Conservation (phyloP, 2,888 invertebrate genomes). For the Phyllotreta cruciferae region DNA sequence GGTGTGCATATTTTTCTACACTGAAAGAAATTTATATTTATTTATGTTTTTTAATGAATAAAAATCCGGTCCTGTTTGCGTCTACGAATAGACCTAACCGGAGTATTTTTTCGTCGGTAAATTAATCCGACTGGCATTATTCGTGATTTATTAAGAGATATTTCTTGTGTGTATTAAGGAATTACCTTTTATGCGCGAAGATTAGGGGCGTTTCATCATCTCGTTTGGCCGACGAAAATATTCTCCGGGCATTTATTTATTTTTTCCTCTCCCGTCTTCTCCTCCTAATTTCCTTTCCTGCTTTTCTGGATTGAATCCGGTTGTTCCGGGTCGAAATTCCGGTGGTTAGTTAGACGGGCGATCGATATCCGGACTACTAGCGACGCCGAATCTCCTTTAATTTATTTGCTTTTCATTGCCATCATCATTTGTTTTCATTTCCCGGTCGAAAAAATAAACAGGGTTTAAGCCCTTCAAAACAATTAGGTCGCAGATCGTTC, state of each 20-base stretch:
- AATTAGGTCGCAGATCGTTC: constrained; percentile 28
- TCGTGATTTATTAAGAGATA: constrained; percentile 31
- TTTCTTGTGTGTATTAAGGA: constrained; percentile 32
- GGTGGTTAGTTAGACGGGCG: background rate
- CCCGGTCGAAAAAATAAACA: constrained; percentile 27
- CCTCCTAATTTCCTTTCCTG: too few relatives aligned
- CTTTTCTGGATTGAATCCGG: too few relatives aligned
- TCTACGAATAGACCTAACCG: background rate
- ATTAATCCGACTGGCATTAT: constrained; percentile 31
- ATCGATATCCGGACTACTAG: constrained; percentile 1
- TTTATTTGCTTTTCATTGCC: constrained; percentile 25
- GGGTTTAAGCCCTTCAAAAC: constrained; percentile 24
- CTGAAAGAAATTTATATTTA: too few relatives aligned
- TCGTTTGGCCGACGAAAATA: constrained; percentile 22
- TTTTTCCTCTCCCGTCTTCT: constrained; percentile 13
- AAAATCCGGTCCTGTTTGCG: constrained; percentile 2
- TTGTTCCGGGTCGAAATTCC: too few relatives aligned
- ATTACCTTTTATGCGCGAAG: constrained; percentile 32
- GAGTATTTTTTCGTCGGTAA: constrained; percentile 21
- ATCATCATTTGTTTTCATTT: constrained; percentile 26
- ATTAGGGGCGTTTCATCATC: constrained; percentile 26
- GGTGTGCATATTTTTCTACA: too few relatives aligned
- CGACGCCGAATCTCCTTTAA: constrained; percentile 15
- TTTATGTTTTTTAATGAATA: background rate
- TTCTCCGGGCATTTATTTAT: constrained; percentile 6